Percentiles rank a stretch among this genome's conserved stretches.
phyloP scores from a whole-genome alignment of 2,113 vertebrate species.

The Apistogramma diplotaenia region DNA sequence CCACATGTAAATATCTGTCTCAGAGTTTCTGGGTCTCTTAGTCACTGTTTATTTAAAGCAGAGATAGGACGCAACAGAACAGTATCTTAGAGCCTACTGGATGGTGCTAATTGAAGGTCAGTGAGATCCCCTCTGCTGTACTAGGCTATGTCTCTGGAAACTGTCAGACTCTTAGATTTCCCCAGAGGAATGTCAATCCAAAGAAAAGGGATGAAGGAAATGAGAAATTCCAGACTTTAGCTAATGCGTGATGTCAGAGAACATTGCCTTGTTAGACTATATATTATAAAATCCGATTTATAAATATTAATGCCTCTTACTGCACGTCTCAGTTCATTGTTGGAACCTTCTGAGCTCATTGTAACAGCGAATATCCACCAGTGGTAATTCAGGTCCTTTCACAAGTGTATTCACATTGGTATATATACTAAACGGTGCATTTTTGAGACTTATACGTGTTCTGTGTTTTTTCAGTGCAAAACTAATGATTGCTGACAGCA shows the following conservation, averaged over 20 bases:
- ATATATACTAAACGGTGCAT: background rate
- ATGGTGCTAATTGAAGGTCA: slow-evolving; percentile 70
- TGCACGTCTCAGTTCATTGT: background rate
- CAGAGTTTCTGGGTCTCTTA: slow-evolving; percentile 28
- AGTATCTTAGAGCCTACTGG: slow-evolving; percentile 56
- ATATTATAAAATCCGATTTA: background rate
- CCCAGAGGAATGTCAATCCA: slow-evolving; percentile 52
- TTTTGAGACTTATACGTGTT: background rate
- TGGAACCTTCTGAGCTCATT: background rate
- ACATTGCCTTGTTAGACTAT: background rate
- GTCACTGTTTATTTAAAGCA: slow-evolving; percentile 66
- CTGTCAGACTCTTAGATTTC: slow-evolving; percentile 50
- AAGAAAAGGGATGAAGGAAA: slow-evolving; percentile 35
- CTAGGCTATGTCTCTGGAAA: slow-evolving; percentile 62
- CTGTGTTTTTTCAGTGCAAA: background rate
- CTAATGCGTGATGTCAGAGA: slow-evolving; percentile 35
- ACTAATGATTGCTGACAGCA: background rate
- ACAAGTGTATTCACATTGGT: background rate
- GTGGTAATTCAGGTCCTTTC: too few species aligned
- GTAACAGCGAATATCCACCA: background rate
- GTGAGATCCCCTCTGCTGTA: slow-evolving; percentile 48
- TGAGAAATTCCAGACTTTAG: slow-evolving; percentile 45
- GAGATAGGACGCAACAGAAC: slow-evolving; percentile 53
- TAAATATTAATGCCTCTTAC: background rate
- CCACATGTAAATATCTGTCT: slow-evolving; percentile 48